Conservation (phyloP, 2,113 vertebrate species). For the Caranx melampygus region DNA sequence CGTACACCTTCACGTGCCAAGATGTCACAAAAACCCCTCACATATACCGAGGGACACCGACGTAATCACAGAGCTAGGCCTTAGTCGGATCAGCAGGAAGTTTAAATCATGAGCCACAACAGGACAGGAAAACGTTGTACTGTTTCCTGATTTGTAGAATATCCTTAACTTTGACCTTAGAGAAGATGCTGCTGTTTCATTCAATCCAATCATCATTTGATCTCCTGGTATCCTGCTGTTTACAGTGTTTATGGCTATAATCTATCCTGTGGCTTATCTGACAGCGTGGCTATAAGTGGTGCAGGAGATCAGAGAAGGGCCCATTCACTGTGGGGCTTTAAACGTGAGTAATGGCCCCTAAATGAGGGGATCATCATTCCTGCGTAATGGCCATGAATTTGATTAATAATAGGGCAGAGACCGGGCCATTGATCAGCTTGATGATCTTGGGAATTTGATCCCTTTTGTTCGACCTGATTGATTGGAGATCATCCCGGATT, state of each 20-base stretch:
- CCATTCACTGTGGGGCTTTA: slow-evolving; percentile 18
- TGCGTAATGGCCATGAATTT: slow-evolving; percentile 32
- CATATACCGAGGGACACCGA: background rate
- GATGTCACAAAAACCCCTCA: background rate
- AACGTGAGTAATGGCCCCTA: slow-evolving; percentile 64
- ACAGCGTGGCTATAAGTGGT: slow-evolving; percentile 23
- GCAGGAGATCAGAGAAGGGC: slow-evolving; percentile 14
- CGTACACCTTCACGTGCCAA: slow-evolving; percentile 9
- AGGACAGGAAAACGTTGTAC: background rate
- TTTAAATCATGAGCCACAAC: background rate
- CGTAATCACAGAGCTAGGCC: background rate
- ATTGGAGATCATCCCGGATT: slow-evolving; percentile 65
- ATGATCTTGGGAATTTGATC: slow-evolving; percentile 68
- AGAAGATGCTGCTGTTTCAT: background rate
- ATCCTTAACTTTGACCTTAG: background rate
- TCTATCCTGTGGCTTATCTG: slow-evolving; percentile 53
- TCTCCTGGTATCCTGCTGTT: slow-evolving; percentile 40
- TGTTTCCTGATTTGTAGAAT: background rate
- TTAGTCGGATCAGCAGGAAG: background rate
- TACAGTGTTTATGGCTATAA: slow-evolving; percentile 44
- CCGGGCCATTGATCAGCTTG: slow-evolving; percentile 60
- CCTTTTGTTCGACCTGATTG: slow-evolving; percentile 66
- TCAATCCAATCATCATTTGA: slow-evolving; percentile 54
- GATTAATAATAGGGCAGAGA: slow-evolving; percentile 38
- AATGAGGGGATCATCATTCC: slow-evolving; percentile 74